Conservation (phyloP, 2,113 vertebrate genomes). For the Hippocampus mohnikei region DNA sequence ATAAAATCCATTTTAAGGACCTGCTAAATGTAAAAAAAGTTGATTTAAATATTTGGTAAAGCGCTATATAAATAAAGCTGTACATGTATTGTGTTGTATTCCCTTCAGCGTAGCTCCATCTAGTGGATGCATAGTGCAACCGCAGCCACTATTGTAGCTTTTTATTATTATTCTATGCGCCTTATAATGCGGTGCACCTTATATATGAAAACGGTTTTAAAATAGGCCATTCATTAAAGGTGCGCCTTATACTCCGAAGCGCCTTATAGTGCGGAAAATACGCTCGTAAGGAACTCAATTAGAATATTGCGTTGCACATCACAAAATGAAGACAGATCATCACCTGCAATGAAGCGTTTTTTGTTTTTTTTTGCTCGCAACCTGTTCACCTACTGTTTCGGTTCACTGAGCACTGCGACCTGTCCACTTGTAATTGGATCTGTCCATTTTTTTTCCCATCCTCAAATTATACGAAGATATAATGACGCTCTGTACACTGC, state of each 20-base stretch:
- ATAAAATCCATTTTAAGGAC: background rate
- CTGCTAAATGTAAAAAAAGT: background rate
- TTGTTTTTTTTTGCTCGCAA: background rate
- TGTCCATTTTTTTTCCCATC: constrained; percentile 17
- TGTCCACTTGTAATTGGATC: background rate
- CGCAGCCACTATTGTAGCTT: no score
- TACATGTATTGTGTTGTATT: no score
- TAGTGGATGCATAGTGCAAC: no score
- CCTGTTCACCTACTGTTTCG: background rate
- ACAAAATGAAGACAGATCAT: background rate
- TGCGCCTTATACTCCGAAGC: no score
- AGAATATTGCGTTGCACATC: background rate
- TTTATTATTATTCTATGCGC: no score
- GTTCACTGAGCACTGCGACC: background rate
- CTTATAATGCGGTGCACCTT: no score
- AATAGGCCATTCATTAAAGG: no score
- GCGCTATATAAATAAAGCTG: no score
- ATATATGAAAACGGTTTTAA: no score
- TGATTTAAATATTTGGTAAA: no score
- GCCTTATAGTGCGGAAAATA: no score
- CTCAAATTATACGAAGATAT: constrained; percentile 17
- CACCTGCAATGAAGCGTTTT: background rate
- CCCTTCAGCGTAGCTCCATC: no score
- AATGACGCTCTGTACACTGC: constrained; percentile 20
- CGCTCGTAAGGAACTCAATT: background rate